These are phyloP conservation scores for Progne subis DNA, from an alignment of 2,113 vertebrate species.

Conservation along the genomic window DNA sequence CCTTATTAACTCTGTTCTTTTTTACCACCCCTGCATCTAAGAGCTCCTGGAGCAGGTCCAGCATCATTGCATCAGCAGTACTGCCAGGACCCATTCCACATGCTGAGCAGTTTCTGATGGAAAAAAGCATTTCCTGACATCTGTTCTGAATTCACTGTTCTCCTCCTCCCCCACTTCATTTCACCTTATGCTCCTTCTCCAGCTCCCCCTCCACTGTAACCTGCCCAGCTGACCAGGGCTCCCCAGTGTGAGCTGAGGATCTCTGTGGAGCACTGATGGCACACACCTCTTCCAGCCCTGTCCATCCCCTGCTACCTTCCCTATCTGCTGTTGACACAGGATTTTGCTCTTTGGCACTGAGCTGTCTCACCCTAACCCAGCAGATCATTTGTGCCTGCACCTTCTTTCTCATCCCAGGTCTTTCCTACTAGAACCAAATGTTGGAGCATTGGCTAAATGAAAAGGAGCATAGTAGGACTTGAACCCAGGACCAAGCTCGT, in stretches of 20 bases:
- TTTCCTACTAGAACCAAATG: not conserved
- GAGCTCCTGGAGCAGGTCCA: not conserved
- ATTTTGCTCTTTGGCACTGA: not conserved
- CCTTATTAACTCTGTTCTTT: not conserved
- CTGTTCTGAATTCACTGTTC: slow-evolving; percentile 40
- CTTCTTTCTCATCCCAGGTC: not conserved
- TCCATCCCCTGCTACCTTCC: not conserved
- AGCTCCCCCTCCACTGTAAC: not conserved
- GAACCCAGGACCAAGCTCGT: not conserved
- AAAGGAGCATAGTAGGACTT: not conserved
- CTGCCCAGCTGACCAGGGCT: not conserved
- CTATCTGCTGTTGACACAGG: not conserved
- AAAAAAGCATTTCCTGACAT: slow-evolving; percentile 62
- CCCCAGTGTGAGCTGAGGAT: not conserved
- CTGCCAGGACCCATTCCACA: slow-evolving; percentile 40
- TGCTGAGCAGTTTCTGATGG: slow-evolving; percentile 18
- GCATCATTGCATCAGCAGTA: not conserved
- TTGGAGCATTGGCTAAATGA: not conserved
- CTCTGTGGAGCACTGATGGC: not conserved
- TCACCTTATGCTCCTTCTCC: fast-evolving
- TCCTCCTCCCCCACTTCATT: not conserved
- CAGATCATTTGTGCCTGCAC: not conserved
- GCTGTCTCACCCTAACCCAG: not conserved
- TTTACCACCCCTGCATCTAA: not conserved
- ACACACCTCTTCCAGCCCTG: not conserved